A percentile compares a stretch with the other conserved stretches of the same genome.
phyloP scores from a whole-genome alignment of 2,888 invertebrate genomes.

The Metalampra italica region DNA sequence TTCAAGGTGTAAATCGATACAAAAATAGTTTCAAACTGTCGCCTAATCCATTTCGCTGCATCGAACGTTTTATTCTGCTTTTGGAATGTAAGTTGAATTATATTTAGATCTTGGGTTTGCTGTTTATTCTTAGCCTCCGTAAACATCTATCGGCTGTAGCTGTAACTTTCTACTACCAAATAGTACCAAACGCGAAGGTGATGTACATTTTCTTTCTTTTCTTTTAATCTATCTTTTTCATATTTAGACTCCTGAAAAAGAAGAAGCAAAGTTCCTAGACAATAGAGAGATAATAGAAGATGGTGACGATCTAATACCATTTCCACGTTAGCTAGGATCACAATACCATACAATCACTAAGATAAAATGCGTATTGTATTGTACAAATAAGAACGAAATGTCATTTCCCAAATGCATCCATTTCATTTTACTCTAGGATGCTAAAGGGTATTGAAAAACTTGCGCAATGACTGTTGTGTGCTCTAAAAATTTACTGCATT shows the following conservation, averaged over 20 bases:
- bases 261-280: no score
- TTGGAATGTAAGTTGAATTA: constrained; percentile 1
- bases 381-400: constrained; percentile 20
- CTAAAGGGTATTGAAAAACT: constrained; percentile 31
- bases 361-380: no score
- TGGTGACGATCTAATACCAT: no score
- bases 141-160: neutral
- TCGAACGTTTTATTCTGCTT: constrained; percentile 1
- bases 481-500: no score
- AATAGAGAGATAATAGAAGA: no score
- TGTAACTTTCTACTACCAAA: neutral
- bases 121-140: constrained; percentile 7
- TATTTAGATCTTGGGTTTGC: constrained; percentile 6
- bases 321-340: no score
- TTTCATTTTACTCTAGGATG: constrained; percentile 13
- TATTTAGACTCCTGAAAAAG: no score
- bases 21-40: constrained; percentile 2
- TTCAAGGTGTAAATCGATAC: neutral
- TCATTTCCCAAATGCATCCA: constrained; percentile 38
- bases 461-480: constrained; percentile 9
- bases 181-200: no score
- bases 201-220: no score
- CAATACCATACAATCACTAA: no score
- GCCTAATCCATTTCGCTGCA: neutral
- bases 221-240: no score